Base-by-base conservation (phyloP, 2,797 vertebrate species). In the Brachyrhaphis roseni region DNA sequence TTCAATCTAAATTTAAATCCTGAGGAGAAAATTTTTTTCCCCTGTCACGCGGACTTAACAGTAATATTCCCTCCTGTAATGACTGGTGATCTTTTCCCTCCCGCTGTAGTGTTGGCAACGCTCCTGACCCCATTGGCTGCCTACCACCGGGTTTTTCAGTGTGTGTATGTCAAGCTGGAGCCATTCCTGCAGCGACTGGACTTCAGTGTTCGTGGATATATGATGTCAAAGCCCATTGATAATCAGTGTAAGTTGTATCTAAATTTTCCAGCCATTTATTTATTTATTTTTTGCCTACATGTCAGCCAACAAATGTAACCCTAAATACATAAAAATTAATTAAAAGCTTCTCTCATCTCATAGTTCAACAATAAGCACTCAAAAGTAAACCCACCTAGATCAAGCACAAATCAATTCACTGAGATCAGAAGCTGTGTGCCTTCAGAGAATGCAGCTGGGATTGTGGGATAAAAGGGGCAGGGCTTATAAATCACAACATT, bases 161-260 rank as follows among this genome's bases (percentile, higher is more conserved):
- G 92, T 85, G 77, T 95, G 59, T 96, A 84, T 39, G 80, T 95
- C 82, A 94, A 93, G 87, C 94, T 99, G 93, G 97, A 98, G 92
- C 98, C 98, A 8, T 95, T 95, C 92, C 96, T 99, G 95, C 97
- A 96, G 97, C 92, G 97, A 83, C 95, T 99, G 91, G 98, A 98
- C 90, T 98, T 98, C 95, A 97, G 98, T 8, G 91, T 96, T 74
- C 92, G 90, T 49, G 98, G 97, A 86, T 98, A 97, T 95, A 96
- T 99, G 97, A 97, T 96, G 94, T 95, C 96, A 51, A 97, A 97
- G 91, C 97, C 97, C 75, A 96, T 97, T 31, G 96, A 98, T 66
- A 97, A 97, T 81, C 98, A 97, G 68, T 78, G 98, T 99, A 93
- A 97, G 98, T 93, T 82, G 23, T 2, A 76, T 12, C 28, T 12